Evolutionary conservation across 2,888 invertebrate genomes (phyloP), one percentile per base, ranked within the genome.

Genomic region (Xestia xanthographa): DNA sequence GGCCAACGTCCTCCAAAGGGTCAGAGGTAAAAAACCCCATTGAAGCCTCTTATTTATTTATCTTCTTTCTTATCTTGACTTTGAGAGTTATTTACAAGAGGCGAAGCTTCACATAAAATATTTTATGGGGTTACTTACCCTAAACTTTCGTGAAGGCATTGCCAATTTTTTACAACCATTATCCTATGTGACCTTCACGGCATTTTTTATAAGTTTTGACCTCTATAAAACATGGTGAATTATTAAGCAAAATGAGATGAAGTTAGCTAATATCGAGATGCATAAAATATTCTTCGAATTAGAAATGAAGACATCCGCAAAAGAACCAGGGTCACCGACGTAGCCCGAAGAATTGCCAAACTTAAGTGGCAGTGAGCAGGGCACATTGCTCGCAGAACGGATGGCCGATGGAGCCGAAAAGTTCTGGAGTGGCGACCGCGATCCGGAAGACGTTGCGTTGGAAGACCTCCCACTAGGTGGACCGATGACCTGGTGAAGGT

Each of bases 161-260:
- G 84, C 79, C 83, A 82, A 56, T 62, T 78, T 78, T 83, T 83
- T 62, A 62, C 45, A 34, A 56, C 45, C 26, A 48, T 79, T 79
- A 20, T 72, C 22, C 48, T 77, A 5, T 65, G n/a, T 60, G 65
- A 82, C 83, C 71, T 77, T 80, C 4, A 0, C 4, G 9, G 67
- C 8, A 48, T 58, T 66, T 69, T 65, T 62, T 70, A 56, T 80
- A 43, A 72, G 43, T 58, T 50, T 6, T 66, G 69, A 70, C 82
- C 60, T 63, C 22, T 2, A 67, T 80, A 70, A 76, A 79, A 58
- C 2, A 58, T 26, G 4, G 3, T 58, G 62, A 29, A 63, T 67
- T 67, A 26, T 62, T 81, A 5, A 80, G 20, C 17, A n/a, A 43
- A 26, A 43, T 0, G n/a, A 53, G 41, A 43, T 14, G 34, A 78